Evolutionary conservation across 1,140 invertebrate genomes (phyloP).

Genomic region (Gonatopus flavifemur): DNA sequence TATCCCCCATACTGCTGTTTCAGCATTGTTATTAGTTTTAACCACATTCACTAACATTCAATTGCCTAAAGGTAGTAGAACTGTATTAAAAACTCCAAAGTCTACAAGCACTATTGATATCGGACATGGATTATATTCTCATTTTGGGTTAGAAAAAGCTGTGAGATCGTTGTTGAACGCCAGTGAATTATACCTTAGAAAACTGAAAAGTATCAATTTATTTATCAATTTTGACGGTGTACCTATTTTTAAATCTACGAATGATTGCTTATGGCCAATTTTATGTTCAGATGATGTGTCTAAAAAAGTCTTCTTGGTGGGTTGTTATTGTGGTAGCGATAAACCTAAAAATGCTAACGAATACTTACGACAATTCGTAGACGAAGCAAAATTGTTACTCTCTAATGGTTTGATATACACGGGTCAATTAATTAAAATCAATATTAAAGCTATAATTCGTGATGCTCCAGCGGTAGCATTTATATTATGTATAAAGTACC

Average conservation of each 20-base stretch:
- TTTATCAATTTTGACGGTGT: no score
- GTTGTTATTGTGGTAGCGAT: neutral
- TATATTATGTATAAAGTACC: no score
- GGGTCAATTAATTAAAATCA: slow-evolving; percentile 8
- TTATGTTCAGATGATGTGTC: neutral
- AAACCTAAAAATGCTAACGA: neutral
- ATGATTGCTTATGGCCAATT: neutral
- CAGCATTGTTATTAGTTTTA: neutral
- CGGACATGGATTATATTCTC: neutral
- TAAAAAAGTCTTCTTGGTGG: neutral
- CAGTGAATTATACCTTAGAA: neutral
- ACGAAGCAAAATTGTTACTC: no score
- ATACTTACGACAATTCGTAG: neutral
- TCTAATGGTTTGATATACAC: no score
- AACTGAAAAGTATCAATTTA: neutral
- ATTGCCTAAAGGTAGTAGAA: neutral
- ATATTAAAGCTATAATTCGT: no score
- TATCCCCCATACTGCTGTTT: no score
- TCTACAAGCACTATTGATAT: neutral
- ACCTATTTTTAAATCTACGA: neutral
- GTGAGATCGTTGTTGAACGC: neutral
- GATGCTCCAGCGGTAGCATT: no score
- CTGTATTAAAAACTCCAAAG: neutral
- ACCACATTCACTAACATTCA: neutral
- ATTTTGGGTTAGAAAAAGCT: no score